A percentile compares a stretch with the other conserved stretches of the same genome.
Evolutionary conservation across 1,140 invertebrate genomes (phyloP).

Genomic region (Brachionus angularis): DNA sequence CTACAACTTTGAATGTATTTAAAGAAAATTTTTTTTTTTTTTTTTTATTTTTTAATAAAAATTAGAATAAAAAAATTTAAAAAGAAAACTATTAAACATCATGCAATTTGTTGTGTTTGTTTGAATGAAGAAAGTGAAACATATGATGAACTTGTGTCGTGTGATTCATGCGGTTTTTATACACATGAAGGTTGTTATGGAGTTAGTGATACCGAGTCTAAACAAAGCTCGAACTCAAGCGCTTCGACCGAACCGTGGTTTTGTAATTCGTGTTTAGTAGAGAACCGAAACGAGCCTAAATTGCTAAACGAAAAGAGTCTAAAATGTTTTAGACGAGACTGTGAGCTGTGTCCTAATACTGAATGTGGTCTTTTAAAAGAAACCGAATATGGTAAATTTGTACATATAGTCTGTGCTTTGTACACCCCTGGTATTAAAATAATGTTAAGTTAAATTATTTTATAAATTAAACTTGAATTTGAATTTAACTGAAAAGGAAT

Average conservation of each 20-base stretch:
- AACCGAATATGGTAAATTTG: conserved; percentile 41
- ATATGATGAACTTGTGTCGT: conserved; percentile 31
- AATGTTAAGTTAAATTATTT: no score
- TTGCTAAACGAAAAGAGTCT: background rate
- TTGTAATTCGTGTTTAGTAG: conserved; percentile 20
- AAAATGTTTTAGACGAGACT: conserved; percentile 15
- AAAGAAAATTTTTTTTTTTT: no score
- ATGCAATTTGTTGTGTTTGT: conserved; percentile 36
- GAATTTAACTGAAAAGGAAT: no score
- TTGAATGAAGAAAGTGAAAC: conserved; percentile 31
- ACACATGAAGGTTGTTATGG: conserved; percentile 43
- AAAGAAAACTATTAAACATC: no score
- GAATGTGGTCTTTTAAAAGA: conserved; percentile 39
- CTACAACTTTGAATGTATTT: no score
- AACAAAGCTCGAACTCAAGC: background rate
- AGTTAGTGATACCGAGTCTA: conserved; percentile 1
- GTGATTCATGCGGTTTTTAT: conserved; percentile 40
- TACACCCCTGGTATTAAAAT: background rate
- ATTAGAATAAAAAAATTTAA: conserved; percentile 32
- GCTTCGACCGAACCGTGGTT: conserved; percentile 43
- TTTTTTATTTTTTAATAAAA: no score
- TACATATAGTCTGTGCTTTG: conserved; percentile 40
- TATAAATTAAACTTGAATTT: no score
- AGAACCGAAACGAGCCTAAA: background rate
- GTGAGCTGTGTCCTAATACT: conserved; percentile 43